Conservation (phyloP, 2,797 vertebrate genomes). For the Galago senegalensis region DNA sequence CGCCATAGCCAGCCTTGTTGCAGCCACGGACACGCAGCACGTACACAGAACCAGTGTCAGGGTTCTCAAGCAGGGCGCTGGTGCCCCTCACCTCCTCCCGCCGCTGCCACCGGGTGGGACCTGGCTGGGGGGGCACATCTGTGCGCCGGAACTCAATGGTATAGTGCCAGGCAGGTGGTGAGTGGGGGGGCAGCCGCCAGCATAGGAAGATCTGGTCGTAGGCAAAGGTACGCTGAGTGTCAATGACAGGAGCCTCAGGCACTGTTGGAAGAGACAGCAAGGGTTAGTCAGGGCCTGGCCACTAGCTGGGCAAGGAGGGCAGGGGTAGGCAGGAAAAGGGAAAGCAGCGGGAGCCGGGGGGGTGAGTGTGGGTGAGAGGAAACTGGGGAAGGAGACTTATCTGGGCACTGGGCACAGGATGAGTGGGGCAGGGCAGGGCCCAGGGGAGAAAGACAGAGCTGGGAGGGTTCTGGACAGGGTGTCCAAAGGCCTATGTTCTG, state of each 20-base stretch:
- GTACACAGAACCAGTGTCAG: slow-evolving; percentile 96
- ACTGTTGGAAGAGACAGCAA: slow-evolving; percentile 88
- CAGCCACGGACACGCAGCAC: slow-evolving; percentile 96
- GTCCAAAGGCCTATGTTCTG: too few species aligned
- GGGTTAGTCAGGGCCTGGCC: slow-evolving; percentile 82
- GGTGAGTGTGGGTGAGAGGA: slow-evolving; percentile 79
- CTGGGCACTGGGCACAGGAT: background rate
- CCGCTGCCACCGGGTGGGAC: slow-evolving; percentile 93
- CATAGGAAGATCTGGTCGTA: slow-evolving; percentile 98
- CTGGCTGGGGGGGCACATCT: slow-evolving; percentile 90
- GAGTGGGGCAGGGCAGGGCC: background rate
- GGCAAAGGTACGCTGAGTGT: slow-evolving; percentile 98
- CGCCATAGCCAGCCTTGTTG: slow-evolving; percentile 97
- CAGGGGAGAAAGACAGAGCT: background rate
- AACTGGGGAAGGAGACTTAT: slow-evolving; percentile 22
- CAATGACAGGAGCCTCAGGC: slow-evolving; percentile 96
- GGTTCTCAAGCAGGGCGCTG: slow-evolving; percentile 94
- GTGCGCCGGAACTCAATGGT: slow-evolving; percentile 96
- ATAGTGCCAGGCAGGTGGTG: slow-evolving; percentile 97
- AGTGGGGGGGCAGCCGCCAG: slow-evolving; percentile 98
- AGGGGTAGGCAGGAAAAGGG: slow-evolving; percentile 65
- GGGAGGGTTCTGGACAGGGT: background rate
- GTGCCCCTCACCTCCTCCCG: slow-evolving; percentile 96
- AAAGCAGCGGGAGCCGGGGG: slow-evolving; percentile 84
- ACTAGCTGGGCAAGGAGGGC: background rate